phyloP scores from a whole-genome alignment of 2,113 vertebrate species.

The Pogona vitticeps region DNA sequence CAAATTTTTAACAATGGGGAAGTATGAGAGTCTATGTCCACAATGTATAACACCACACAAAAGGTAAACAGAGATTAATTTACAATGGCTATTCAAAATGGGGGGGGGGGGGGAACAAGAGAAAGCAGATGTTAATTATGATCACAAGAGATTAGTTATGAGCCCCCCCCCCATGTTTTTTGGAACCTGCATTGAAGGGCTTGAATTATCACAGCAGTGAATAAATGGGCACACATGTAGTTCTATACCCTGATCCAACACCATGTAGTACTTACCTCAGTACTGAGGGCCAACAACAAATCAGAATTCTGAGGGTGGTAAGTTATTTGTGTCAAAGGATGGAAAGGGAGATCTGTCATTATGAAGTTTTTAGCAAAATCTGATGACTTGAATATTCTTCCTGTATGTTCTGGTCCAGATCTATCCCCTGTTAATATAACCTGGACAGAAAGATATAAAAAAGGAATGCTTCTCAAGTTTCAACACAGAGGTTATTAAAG shows the following conservation, averaged over 20 bases:
- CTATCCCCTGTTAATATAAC: constrained; percentile 90
- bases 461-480: background rate
- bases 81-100: too few relatives aligned
- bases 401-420: constrained; percentile 75
- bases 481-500: background rate
- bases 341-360: constrained; percentile 83
- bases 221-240: background rate
- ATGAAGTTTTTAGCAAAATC: constrained; percentile 86
- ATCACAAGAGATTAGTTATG: background rate
- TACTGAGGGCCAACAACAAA: constrained; percentile 82
- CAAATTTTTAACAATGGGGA: too few relatives aligned
- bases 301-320: constrained; percentile 82
- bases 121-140: background rate
- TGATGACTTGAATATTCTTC: constrained; percentile 84
- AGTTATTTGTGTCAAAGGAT: constrained; percentile 82
- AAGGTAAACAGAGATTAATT: too few relatives aligned
- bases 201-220: background rate
- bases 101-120: too few relatives aligned
- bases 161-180: background rate
- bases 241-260: background rate
- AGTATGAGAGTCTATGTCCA: too few relatives aligned
- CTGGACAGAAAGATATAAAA: constrained; percentile 66
- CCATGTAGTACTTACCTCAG: constrained; percentile 72
- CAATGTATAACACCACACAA: too few relatives aligned
- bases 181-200: background rate